Evolutionary conservation across 2,888 invertebrate genomes (phyloP), one percentile per base, ranked within the genome.

Genomic region (Drosophila stalkeri): DNA sequence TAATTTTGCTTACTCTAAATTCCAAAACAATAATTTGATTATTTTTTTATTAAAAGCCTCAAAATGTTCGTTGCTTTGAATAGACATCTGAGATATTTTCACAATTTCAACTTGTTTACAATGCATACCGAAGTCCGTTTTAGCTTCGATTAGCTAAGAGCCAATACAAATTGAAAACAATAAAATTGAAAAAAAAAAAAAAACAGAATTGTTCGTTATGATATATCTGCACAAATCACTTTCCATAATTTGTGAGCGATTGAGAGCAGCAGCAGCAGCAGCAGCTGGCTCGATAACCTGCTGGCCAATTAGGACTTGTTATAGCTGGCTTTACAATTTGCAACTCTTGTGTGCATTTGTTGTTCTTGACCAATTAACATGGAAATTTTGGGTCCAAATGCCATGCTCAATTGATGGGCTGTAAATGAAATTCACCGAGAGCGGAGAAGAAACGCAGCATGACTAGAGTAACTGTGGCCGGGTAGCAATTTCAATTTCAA

Each of bases 291-390:
- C 44, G 41, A 66, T 60, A 54, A 61, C 56, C 63, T 69, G 66
- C 33, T 60, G 43, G 3, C 54, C 62, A 78, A 75, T 66, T 75
- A 69, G 66, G 66, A 65, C 71, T 51, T 69, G 77, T 72, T 67
- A 72, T 57, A 35, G 75, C 66, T 52, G 39, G 73, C 75, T 68
- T 80, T 64, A 77, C 82, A 81, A 72, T 72, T 80, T 77, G 57
- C 55, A 63, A 51, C 41, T 51, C 67, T 67, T 74, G 75, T 75
- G 55, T 23, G 68, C 79, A 75, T 80, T 81, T 74, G 56, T 60
- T n/a, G n/a, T n/a, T n/a, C 75, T 11, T 4, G 79, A 75, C 81
- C 88, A 88, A 85, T 85, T 85, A 85, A 80, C 84, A 83, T 81
- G 76, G 77, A 86, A 76, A 86, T 81, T 72, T 70, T 3, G 63